Base-by-base conservation (phyloP, 2,888 invertebrate species). In the Theretra japonica region DNA sequence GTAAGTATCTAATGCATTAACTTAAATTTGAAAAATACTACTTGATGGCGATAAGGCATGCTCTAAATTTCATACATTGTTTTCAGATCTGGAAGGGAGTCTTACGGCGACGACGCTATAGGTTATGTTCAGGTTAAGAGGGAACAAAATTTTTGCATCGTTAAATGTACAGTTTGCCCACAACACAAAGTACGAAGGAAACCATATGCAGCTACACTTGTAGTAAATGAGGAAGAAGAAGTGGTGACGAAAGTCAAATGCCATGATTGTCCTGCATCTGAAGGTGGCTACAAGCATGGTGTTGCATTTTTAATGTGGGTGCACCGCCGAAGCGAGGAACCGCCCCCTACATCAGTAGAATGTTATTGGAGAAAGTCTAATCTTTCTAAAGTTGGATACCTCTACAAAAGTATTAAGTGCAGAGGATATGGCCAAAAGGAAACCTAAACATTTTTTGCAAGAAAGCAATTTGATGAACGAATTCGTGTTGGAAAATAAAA, bases 291-390 rank as follows among this genome's bases (percentile, higher is more conserved):
- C 23, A 68, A 68, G 30, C 68, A 68, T 68, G 68, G 30, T 41
- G 68, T 68, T 25, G 68, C 68, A 8, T 69, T 72, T 11, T 41
- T 69, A 21, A 72, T 70, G 62, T 72, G 58, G 69, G n/a, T 23
- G 25, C 70, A 70, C 41, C 17, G 73, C 4, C 53, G 72, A 56
- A 73, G 68, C 41, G 73, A 73, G 41, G 75, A 73, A 56, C 71
- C 73, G n/a, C 59, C 73, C 57, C 53, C 72, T 25, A 70, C 72
- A 62, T 23, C 33, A n/a, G 30, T 71, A 19, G 30, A 58, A 69
- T 74, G 72, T 25, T 74, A 73, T 41, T 73, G 73, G 73, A 56
- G 23, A 28, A 73, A 71, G 41, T 69, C 73, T 21, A 73, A 60
- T 41, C 23, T 69, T 17, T 60, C 71, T 8, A 59, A 57, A 69